Conservation (phyloP, 2,797 vertebrate species). For the Falco columbarius region DNA sequence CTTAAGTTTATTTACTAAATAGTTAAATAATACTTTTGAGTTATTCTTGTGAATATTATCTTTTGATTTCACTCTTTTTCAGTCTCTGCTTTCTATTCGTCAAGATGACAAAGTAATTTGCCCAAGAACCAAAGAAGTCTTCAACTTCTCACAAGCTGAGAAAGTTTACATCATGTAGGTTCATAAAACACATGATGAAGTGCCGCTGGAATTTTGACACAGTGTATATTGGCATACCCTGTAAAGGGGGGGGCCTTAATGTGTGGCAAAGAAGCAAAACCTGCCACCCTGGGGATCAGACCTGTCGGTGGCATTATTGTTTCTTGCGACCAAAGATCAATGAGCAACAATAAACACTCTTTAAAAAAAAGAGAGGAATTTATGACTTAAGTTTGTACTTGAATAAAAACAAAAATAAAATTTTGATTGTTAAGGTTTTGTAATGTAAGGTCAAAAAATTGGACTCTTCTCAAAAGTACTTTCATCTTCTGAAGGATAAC, state of each 20-base stretch:
- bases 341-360: conserved; percentile 76
- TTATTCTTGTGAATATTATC: not conserved
- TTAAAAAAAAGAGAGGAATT: conserved; percentile 51
- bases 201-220: conserved; percentile 67
- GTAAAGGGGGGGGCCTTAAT: conserved; percentile 66
- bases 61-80: conserved; percentile 32
- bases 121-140: conserved; percentile 99
- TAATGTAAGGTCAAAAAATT: conserved; percentile 70
- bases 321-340: conserved; percentile 84
- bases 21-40: not conserved
- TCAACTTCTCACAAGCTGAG: conserved; percentile 99
- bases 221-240: conserved; percentile 67
- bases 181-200: conserved; percentile 54
- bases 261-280: conserved; percentile 70
- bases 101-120: conserved; percentile 99
- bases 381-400: conserved; percentile 71
- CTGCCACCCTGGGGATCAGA: conserved; percentile 61
- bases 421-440: conserved; percentile 79
- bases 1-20: not conserved
- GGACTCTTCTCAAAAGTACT: conserved; percentile 77
- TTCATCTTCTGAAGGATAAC: conserved; percentile 66
- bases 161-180: conserved; percentile 99
- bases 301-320: conserved; percentile 74
- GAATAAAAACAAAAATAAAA: conserved; percentile 53
- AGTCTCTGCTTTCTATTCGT: conserved; percentile 99